A percentile compares a stretch with the other conserved stretches of the same genome.
phyloP scores from a whole-genome alignment of 2,888 invertebrate genomes.

The Ormyrus pomaceus region DNA sequence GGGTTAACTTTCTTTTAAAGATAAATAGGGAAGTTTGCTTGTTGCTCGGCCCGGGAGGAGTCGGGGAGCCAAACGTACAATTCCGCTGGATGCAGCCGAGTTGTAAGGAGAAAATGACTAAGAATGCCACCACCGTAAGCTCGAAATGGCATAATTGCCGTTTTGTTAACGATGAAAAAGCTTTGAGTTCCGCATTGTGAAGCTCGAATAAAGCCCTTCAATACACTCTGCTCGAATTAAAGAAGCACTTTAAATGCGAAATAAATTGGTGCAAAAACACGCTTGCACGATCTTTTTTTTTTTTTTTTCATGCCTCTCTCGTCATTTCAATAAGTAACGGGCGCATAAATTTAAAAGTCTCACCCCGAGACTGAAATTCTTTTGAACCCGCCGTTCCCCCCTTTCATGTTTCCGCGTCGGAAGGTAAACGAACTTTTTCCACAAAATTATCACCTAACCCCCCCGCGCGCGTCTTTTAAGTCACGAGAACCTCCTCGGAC shows the following conservation, averaged over 20 bases:
- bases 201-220: too few relatives aligned
- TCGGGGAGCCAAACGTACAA: conserved; percentile 23
- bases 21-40: conserved; percentile 20
- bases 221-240: too few relatives aligned
- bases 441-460: background rate
- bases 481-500: background rate
- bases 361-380: background rate
- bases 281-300: background rate
- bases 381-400: background rate
- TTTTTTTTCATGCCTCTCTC: background rate
- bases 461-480: background rate
- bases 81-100: background rate
- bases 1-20: conserved; percentile 26
- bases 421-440: background rate
- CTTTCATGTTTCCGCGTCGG: background rate
- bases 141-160: conserved; percentile 8
- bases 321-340: too few relatives aligned
- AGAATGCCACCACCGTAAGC: background rate
- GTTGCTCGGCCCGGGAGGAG: background rate
- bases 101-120: background rate
- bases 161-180: conserved; percentile 20
- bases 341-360: too few relatives aligned
- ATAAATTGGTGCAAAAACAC: too few relatives aligned
- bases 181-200: background rate
- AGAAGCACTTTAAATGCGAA: too few relatives aligned